These are phyloP conservation scores for Ernsta delagoae DNA, from an alignment of 2,888 invertebrate genomes.

Conservation along the genomic window DNA sequence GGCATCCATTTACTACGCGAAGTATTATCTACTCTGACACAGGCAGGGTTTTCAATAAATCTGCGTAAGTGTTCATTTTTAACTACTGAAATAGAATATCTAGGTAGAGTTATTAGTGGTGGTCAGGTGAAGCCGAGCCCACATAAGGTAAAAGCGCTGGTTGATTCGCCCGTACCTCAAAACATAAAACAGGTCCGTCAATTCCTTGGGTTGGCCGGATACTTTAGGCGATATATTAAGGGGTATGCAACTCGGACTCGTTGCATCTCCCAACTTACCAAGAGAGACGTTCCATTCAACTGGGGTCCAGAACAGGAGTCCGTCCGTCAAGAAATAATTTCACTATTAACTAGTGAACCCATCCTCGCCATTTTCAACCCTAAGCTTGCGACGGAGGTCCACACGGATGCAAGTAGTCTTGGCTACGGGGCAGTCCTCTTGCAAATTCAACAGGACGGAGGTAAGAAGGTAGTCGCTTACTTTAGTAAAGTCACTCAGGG, in stretches of 20 bases:
- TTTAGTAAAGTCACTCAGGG: neutral
- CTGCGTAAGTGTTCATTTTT: neutral
- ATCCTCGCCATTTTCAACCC: neutral
- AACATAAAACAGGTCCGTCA: neutral
- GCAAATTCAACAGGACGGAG: neutral
- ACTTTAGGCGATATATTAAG: neutral
- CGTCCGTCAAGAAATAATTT: neutral
- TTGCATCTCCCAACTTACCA: too few relatives aligned
- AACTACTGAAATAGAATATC: neutral
- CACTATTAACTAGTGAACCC: neutral
- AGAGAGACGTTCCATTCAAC: too few relatives aligned
- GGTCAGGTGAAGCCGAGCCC: neutral
- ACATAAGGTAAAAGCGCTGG: neutral
- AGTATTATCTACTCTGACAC: neutral
- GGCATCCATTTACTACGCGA: neutral
- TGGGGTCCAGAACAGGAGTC: conserved; percentile 2
- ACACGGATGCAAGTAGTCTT: conserved; percentile 4
- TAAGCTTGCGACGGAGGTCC: neutral
- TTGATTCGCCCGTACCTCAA: neutral
- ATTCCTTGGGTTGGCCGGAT: neutral
- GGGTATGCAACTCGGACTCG: too few relatives aligned
- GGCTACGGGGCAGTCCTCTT: neutral
- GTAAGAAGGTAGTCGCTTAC: neutral
- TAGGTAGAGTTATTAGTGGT: neutral
- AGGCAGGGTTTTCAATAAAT: neutral